A percentile compares a stretch with the other conserved stretches of the same genome.
Conservation (phyloP, 2,113 vertebrate genomes). For the Lasiurus cinereus region DNA sequence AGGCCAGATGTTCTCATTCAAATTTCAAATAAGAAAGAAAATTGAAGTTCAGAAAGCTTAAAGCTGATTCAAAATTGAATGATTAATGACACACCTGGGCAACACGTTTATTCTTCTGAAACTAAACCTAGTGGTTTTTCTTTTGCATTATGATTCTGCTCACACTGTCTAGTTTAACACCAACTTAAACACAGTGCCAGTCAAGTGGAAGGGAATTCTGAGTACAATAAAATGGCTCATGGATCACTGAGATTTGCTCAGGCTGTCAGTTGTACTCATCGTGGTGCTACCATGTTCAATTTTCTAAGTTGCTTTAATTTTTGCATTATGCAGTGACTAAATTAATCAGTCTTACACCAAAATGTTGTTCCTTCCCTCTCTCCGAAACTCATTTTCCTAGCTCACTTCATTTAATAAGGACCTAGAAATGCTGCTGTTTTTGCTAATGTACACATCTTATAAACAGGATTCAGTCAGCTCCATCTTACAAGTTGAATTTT, state of each 20-base stretch:
- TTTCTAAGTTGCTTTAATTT: neutral
- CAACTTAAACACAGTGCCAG: neutral
- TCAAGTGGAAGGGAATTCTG: neutral
- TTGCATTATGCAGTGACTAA: neutral
- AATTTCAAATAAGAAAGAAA: constrained; percentile 16
- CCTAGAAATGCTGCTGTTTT: neutral
- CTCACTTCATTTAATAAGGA: neutral
- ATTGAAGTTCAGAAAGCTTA: neutral
- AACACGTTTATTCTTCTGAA: neutral
- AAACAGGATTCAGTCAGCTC: neutral
- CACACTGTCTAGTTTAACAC: neutral
- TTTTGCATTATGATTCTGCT: neutral
- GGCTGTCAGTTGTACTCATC: neutral
- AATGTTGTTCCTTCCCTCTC: neutral
- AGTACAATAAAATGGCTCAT: neutral
- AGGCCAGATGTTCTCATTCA: neutral
- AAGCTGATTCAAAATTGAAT: constrained; percentile 18
- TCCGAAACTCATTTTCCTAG: neutral
- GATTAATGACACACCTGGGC: neutral
- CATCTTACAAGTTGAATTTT: neutral
- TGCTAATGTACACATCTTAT: neutral
- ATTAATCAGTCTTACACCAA: neutral
- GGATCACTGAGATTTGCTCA: neutral
- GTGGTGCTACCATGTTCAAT: neutral
- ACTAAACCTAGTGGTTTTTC: neutral